A percentile compares a stretch with the other conserved stretches of the same genome.
Conservation (phyloP, 1,140 invertebrate species). For the Tigriopus japonicus region DNA sequence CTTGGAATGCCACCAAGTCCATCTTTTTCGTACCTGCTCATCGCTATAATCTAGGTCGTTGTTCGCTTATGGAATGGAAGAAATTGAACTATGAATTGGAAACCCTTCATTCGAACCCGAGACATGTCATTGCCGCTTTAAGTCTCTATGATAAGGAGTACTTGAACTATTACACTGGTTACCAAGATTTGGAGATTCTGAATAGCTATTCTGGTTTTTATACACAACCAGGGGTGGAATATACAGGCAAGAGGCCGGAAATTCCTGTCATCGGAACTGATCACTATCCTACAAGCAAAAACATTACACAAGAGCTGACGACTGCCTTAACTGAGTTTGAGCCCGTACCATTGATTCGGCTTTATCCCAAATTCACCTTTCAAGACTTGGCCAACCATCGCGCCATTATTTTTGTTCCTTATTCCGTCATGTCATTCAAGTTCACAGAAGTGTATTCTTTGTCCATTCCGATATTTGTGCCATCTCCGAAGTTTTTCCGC, state of each 20-base stretch:
- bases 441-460: constrained; percentile 3
- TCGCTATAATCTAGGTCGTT: constrained; percentile 4
- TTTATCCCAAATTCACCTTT: no score
- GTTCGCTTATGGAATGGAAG: background rate
- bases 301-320: background rate
- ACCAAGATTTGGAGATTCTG: background rate
- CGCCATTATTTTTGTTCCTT: background rate
- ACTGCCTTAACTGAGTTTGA: background rate
- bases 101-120: background rate
- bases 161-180: background rate
- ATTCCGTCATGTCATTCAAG: constrained; percentile 4
- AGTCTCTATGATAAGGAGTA: constrained; percentile 4
- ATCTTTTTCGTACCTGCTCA: constrained; percentile 1
- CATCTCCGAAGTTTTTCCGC: background rate
- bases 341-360: background rate
- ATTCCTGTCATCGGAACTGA: background rate
- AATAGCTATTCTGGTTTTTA: constrained; percentile 2
- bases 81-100: background rate
- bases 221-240: background rate
- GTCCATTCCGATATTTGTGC: constrained; percentile 2
- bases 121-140: background rate
- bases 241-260: background rate
- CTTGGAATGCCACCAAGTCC: background rate
- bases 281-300: background rate
- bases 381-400: background rate